Conservation (phyloP, 1,140 invertebrate species). For the Leucophenga varia region DNA sequence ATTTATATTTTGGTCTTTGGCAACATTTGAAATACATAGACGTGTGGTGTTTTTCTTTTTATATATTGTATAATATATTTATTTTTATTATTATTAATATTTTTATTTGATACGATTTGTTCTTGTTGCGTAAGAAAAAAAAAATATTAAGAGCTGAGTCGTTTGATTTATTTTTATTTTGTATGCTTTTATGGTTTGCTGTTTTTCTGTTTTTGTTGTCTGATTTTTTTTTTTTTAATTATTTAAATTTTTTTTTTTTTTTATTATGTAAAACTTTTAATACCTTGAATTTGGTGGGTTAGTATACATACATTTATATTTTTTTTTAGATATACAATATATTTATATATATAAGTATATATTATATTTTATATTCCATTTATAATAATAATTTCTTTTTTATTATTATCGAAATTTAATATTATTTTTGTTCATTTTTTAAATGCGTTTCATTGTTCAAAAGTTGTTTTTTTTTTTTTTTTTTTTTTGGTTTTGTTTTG, state of each 20-base stretch:
- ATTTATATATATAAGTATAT: constrained; percentile 31
- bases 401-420: constrained; percentile 1
- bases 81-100: neutral
- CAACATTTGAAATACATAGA: constrained; percentile 6
- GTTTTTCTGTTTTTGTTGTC: constrained; percentile 11
- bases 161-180: neutral
- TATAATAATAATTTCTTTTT: too few species aligned
- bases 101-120: neutral
- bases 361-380: constrained; percentile 10
- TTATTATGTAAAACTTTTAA: constrained; percentile 42
- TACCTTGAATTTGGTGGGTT: constrained; percentile 54
- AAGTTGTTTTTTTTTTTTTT: constrained; percentile 10
- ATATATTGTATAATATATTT: neutral
- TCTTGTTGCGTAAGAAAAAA: too few species aligned
- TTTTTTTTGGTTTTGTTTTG: neutral
- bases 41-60: neutral
- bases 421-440: constrained; percentile 29
- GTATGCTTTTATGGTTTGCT: constrained; percentile 1
- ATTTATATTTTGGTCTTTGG: constrained; percentile 35
- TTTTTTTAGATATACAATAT: too few species aligned
- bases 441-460: constrained; percentile 20
- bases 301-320: constrained; percentile 55
- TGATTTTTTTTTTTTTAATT: constrained; percentile 6
- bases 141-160: too few species aligned
- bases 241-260: constrained; percentile 6